Conservation (phyloP, 2,888 invertebrate genomes). For the Cataglyphis rosenhaueri region DNA sequence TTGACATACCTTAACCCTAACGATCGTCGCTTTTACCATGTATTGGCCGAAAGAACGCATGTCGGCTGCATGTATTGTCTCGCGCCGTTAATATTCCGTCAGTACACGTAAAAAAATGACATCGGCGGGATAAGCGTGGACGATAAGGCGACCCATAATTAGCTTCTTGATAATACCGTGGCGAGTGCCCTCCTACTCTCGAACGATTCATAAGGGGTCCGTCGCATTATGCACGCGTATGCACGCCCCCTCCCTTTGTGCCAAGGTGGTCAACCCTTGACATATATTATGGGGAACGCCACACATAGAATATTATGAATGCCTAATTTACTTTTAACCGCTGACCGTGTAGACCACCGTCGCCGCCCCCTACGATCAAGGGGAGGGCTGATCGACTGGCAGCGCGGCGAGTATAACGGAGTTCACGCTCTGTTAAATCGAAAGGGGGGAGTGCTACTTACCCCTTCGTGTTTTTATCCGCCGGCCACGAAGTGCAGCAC, state of each 20-base stretch:
- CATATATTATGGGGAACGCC: constrained; percentile 70
- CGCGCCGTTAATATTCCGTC: constrained; percentile 45
- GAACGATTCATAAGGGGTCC: constrained; percentile 34
- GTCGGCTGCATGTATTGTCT: constrained; percentile 11
- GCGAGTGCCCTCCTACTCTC: constrained; percentile 28
- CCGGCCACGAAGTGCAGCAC: constrained; percentile 12
- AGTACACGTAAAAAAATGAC: constrained; percentile 40
- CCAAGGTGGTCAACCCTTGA: constrained; percentile 74
- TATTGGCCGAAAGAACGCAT: constrained; percentile 12
- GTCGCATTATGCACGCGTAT: constrained; percentile 35
- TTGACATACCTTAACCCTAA: not conserved
- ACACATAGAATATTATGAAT: constrained; percentile 78
- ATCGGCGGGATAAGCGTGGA: constrained; percentile 65
- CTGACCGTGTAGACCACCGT: constrained; percentile 68
- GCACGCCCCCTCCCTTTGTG: constrained; percentile 51
- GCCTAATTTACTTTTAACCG: constrained; percentile 81
- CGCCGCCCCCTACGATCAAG: constrained; percentile 40
- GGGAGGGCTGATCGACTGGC: constrained; percentile 41
- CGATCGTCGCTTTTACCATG: not conserved
- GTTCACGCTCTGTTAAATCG: constrained; percentile 82
- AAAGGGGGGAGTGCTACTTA: constrained; percentile 24
- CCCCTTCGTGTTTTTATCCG: constrained; percentile 14
- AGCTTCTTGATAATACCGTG: constrained; percentile 57
- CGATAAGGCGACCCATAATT: constrained; percentile 72
- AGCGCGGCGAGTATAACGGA: constrained; percentile 67